Evolutionary conservation across 92 coral and sea anemone genomes (phyloP).

Genomic region (Porites rus): DNA sequence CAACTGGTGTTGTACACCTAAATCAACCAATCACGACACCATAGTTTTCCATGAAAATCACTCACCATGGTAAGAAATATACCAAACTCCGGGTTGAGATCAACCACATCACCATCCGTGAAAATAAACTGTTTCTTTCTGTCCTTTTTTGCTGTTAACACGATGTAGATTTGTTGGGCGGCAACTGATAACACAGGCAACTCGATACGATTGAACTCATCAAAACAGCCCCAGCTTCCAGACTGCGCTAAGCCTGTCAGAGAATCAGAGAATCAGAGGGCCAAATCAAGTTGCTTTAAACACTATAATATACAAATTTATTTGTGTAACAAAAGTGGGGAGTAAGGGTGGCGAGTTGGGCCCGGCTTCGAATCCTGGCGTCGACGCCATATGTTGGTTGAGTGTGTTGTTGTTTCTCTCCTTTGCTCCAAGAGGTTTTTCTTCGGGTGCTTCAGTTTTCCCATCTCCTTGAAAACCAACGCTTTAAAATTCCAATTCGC

Average conservation of each 20-base stretch:
- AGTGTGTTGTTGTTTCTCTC: no score
- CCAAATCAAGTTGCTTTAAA: neutral
- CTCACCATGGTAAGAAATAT: conserved; percentile 91
- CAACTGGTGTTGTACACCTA: no score
- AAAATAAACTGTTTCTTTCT: conserved; percentile 87
- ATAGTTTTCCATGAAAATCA: no score
- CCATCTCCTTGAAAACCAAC: no score
- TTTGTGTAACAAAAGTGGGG: no score
- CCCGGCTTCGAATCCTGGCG: no score
- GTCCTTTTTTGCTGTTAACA: conserved; percentile 90
- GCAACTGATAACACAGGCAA: conserved; percentile 94
- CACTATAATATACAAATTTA: neutral
- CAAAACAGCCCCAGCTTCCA: conserved; percentile 95
- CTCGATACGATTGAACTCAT: conserved; percentile 93
- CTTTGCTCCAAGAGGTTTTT: no score
- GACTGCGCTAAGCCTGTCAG: conserved; percentile 87
- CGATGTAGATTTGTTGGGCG: conserved; percentile 94
- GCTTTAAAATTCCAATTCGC: no score
- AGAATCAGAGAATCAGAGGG: neutral
- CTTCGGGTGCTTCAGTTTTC: no score
- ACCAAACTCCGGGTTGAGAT: conserved; percentile 91
- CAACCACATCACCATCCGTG: conserved; percentile 90
- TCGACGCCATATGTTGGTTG: no score
- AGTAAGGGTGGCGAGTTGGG: no score
- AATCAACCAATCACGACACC: no score